These are phyloP conservation scores for Dromas ardeola DNA, from an alignment of 2,113 vertebrate species.

Conservation along the genomic window DNA sequence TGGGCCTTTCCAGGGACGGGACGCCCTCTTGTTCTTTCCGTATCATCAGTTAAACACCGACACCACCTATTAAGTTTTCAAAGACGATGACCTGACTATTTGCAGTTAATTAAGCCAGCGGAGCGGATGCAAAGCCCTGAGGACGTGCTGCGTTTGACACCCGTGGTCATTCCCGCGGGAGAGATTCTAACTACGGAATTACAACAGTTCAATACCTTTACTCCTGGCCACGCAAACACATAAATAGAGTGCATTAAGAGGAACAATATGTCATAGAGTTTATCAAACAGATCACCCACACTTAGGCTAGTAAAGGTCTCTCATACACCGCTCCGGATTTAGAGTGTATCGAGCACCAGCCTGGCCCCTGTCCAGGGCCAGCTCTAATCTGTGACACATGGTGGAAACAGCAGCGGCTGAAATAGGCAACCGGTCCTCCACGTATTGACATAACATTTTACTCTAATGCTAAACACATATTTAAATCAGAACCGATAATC, in stretches of 20 bases:
- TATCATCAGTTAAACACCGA: not conserved
- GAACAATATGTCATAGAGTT: not conserved
- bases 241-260: not conserved
- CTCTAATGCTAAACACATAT: constrained; percentile 1
- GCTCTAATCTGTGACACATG: not conserved
- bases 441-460: not conserved
- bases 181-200: not conserved
- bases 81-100: not conserved
- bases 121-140: not conserved
- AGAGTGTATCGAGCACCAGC: not conserved
- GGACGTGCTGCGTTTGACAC: not conserved
- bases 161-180: not conserved
- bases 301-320: not conserved
- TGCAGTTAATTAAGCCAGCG: not conserved
- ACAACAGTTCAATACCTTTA: not conserved
- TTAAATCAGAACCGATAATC: not conserved
- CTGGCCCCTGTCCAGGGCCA: not conserved
- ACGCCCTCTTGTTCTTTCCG: accelerated
- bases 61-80: not conserved
- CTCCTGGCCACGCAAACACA: not conserved
- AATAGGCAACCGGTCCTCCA: not conserved
- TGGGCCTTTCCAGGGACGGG: not conserved
- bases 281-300: not conserved
- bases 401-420: not conserved
- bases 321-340: not conserved